Evolutionary conservation across 2,888 invertebrate genomes (phyloP).

Genomic region (Unio delphinus): DNA sequence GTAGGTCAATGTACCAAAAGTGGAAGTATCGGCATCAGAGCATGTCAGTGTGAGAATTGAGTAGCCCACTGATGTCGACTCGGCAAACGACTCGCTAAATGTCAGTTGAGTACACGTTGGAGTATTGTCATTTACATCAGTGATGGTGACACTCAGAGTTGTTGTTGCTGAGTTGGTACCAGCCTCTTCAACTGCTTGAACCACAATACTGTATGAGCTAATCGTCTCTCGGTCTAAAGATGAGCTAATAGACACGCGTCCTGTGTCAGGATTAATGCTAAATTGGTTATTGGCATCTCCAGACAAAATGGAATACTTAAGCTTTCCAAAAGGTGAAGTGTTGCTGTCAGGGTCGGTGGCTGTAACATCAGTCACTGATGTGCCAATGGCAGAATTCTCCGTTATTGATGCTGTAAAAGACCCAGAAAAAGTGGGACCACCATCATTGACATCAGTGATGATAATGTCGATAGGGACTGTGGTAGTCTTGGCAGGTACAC

Average conservation of each 20-base stretch:
- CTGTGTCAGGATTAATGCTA: constrained; percentile 40
- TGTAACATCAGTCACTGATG: constrained; percentile 32
- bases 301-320: constrained; percentile 39
- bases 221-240: constrained; percentile 54
- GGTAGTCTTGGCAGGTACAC: constrained; percentile 19
- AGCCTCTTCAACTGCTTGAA: constrained; percentile 36
- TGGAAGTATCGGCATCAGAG: constrained; percentile 39
- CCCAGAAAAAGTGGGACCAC: constrained; percentile 36
- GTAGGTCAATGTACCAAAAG: constrained; percentile 27
- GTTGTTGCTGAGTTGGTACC: constrained; percentile 34
- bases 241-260: constrained; percentile 39
- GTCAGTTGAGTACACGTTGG: constrained; percentile 37
- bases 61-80: constrained; percentile 24
- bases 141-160: constrained; percentile 28
- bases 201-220: constrained; percentile 35
- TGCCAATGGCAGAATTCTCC: constrained; percentile 27
- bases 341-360: constrained; percentile 49
- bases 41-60: constrained; percentile 35
- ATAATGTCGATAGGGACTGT: constrained; percentile 37
- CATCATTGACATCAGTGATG: constrained; percentile 50
- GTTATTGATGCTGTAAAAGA: constrained; percentile 22
- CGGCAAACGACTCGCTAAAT: constrained; percentile 34
- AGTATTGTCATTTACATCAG: constrained; percentile 38
- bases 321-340: constrained; percentile 35
- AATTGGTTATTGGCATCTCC: constrained; percentile 46